Conservation (phyloP, 2,797 vertebrate species). For the Coluber constrictor region DNA sequence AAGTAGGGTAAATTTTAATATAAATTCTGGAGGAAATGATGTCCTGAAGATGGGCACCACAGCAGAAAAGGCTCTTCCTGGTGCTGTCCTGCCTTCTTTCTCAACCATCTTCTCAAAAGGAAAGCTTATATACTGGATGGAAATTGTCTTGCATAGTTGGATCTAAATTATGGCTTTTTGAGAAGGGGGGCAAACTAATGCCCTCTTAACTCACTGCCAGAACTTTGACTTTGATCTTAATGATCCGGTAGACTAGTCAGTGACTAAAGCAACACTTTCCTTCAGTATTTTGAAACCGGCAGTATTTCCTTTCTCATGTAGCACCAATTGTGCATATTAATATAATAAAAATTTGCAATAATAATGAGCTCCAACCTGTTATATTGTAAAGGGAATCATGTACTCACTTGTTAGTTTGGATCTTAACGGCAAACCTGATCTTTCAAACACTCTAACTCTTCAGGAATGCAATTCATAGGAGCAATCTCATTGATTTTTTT, state of each 20-base stretch:
- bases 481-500: not conserved
- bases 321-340: slow-evolving; percentile 8
- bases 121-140: not conserved
- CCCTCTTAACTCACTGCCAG: not conserved
- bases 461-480: not conserved
- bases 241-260: not conserved
- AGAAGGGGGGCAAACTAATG: not conserved
- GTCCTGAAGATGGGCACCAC: not conserved
- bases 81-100: not conserved
- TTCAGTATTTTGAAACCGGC: not conserved
- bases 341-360: not conserved
- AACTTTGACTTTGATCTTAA: not conserved
- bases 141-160: not conserved
- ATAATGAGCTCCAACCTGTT: not conserved
- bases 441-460: not conserved
- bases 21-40: not conserved
- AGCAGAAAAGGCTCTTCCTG: not conserved
- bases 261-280: not conserved
- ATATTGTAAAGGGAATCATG: slow-evolving; percentile 10
- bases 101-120: not conserved
- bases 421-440: not conserved
- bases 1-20: not conserved
- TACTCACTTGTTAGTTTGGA: not conserved
- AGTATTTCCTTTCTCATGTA: not conserved
- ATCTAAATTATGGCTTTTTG: not conserved